Percentiles rank a stretch among this genome's conserved stretches.
Evolutionary conservation across 2,888 invertebrate species (phyloP).

Genomic region (Hypolimnas misippus): DNA sequence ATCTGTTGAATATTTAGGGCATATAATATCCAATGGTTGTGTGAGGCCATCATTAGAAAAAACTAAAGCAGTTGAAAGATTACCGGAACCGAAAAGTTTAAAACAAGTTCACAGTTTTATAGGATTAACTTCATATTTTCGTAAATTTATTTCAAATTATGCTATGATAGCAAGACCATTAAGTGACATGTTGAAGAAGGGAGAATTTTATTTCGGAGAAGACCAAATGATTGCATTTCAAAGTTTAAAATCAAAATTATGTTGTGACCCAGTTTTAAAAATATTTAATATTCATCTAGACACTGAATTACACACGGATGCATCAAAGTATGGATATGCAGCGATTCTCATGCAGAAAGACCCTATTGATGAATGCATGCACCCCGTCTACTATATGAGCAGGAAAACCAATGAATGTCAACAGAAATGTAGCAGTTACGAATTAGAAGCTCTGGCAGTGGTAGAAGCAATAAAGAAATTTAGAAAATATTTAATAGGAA

Average conservation of each 20-base stretch:
- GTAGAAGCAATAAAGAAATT: no score
- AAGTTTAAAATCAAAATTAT: conserved; percentile 28
- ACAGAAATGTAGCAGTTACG: no score
- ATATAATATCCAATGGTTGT: conserved; percentile 33
- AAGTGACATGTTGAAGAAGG: conserved; percentile 38
- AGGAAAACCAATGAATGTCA: no score
- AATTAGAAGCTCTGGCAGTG: no score
- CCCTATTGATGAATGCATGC: no score
- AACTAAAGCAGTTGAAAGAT: conserved; percentile 39
- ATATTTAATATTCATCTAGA: conserved; percentile 33
- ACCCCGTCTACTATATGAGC: no score
- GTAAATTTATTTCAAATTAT: conserved; percentile 46
- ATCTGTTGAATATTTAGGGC: conserved; percentile 45
- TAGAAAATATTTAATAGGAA: no score
- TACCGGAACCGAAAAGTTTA: conserved; percentile 35
- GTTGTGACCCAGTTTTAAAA: conserved; percentile 30
- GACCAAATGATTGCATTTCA: conserved; percentile 24
- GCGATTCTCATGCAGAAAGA: conserved; percentile 42
- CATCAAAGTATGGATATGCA: conserved; percentile 25
- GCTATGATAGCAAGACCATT: conserved; percentile 42
- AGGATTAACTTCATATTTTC: conserved; percentile 44
- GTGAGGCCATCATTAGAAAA: conserved; percentile 42
- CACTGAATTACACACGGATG: conserved; percentile 45
- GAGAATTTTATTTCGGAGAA: conserved; percentile 26
- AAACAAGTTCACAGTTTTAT: conserved; percentile 45